Conservation (phyloP, 2,797 vertebrate genomes). For the Anas acuta region DNA sequence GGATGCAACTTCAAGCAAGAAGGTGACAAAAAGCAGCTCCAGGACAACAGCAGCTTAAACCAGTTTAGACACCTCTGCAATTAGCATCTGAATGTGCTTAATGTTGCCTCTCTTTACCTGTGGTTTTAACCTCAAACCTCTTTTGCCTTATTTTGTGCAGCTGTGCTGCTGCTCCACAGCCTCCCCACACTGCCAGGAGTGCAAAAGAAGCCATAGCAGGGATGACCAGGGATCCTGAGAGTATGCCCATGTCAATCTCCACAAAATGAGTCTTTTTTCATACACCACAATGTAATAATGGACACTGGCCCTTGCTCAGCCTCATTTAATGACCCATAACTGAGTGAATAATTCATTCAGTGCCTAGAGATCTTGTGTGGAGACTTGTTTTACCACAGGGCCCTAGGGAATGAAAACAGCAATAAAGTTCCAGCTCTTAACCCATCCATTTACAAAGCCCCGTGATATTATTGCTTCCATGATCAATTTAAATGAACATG, state of each 20-base stretch:
- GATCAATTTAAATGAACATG: conserved; percentile 67
- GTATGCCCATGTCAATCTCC: background rate
- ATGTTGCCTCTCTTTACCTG: background rate
- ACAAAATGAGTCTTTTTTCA: background rate
- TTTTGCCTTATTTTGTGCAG: background rate
- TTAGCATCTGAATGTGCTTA: background rate
- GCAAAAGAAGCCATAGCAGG: background rate
- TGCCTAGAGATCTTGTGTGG: conserved; percentile 15
- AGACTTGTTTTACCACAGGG: conserved; percentile 63
- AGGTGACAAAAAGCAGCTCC: background rate
- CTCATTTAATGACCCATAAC: conserved; percentile 64
- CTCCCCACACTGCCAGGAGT: background rate
- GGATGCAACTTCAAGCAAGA: background rate
- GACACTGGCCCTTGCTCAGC: background rate
- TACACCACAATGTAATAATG: conserved; percentile 28
- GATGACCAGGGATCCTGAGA: background rate
- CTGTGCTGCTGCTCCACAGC: background rate
- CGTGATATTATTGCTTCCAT: conserved; percentile 23
- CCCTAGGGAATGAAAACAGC: conserved; percentile 52
- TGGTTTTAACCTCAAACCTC: background rate
- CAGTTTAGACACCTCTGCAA: background rate
- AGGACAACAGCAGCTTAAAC: background rate
- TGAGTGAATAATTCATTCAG: conserved; percentile 72
- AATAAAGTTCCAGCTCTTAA: conserved; percentile 65
- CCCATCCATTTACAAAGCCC: conserved; percentile 63